These are phyloP conservation scores for Alectura lathami DNA, from an alignment of 2,113 vertebrate genomes.

Conservation along the genomic window DNA sequence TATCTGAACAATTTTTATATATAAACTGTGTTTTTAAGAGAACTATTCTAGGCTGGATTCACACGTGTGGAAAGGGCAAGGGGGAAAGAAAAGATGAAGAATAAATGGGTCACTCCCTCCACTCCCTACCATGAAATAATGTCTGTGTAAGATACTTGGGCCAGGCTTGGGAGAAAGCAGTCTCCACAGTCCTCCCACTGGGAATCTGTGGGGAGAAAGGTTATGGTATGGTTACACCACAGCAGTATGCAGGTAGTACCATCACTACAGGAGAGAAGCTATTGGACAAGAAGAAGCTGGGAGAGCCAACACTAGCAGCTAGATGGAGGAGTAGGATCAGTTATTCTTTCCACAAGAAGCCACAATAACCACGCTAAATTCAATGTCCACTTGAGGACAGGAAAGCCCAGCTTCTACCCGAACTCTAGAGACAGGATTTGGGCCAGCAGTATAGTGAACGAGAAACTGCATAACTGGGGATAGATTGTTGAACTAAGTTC, in stretches of 20 bases:
- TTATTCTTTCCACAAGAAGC: not conserved
- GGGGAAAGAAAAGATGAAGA: not conserved
- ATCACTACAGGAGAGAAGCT: not conserved
- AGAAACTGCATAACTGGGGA: not conserved
- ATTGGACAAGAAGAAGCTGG: not conserved
- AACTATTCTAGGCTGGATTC: not conserved
- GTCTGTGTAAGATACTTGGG: not conserved
- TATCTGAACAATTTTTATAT: not conserved
- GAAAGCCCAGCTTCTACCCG: not conserved
- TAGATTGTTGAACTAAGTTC: not conserved
- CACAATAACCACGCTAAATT: not conserved
- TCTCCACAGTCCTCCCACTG: not conserved
- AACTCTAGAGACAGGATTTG: not conserved
- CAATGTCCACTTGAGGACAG: not conserved
- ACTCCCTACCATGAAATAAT: not conserved
- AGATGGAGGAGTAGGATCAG: not conserved
- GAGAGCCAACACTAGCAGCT: not conserved
- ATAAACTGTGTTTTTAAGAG: not conserved
- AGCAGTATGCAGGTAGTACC: not conserved
- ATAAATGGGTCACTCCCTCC: not conserved
- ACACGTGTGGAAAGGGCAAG: not conserved
- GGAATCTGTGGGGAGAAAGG: not conserved
- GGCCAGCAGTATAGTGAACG: not conserved
- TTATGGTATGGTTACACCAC: not conserved
- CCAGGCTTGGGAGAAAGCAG: not conserved